Evolutionary conservation across 2,888 invertebrate species (phyloP), one percentile per base, ranked within the genome.

Genomic region (Limnephilus rhombicus): DNA sequence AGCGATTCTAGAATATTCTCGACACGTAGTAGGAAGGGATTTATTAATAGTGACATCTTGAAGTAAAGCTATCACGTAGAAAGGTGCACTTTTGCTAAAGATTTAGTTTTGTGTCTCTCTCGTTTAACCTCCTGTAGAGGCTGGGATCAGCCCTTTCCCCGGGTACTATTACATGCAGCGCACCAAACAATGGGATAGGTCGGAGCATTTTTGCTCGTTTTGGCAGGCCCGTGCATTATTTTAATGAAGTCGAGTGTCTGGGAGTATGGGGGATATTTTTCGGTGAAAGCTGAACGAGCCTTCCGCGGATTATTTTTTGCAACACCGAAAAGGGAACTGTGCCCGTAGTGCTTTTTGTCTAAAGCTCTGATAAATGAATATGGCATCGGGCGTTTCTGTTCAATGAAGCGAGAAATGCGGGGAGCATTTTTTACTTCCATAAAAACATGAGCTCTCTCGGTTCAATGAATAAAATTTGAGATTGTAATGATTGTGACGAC

Each of bases 221-320:
- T 49, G 90, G 80, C 91, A 53, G 80, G 37, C 88, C 92, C 80
- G 89, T 91, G 90, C 92, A 92, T 92, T 92, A 92, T 92, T 91
- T 91, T 92, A 92, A 92, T 92, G 92, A 92, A 91, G 91, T 89
- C 91, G 91, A 91, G 87, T 82, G 90, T 82, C 90, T 89, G 91
- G 88, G 82, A 45, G 90, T 80, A 18, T 45, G 90, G 82, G 90
- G 90, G 53, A 91, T 85, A 41, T 85, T 92, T 91, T 90, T 91
- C 82, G 92, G 85, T 82, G 88, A 92, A 89, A 87, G 53, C 37
- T 89, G 82, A n/a, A 82, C 45, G 90, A 90, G 81, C 90, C 90
- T 53, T 83, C 29, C 53, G 88, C 88, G 89, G 88, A 83, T 91
- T 89, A 88, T 49, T 91, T 91, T 83, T 91, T 88, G 88, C 89